Percentiles rank a stretch among this genome's conserved stretches.
These are phyloP conservation scores for Oxyruncus cristatus DNA, from an alignment of 2,113 vertebrate species.

Conservation along the genomic window DNA sequence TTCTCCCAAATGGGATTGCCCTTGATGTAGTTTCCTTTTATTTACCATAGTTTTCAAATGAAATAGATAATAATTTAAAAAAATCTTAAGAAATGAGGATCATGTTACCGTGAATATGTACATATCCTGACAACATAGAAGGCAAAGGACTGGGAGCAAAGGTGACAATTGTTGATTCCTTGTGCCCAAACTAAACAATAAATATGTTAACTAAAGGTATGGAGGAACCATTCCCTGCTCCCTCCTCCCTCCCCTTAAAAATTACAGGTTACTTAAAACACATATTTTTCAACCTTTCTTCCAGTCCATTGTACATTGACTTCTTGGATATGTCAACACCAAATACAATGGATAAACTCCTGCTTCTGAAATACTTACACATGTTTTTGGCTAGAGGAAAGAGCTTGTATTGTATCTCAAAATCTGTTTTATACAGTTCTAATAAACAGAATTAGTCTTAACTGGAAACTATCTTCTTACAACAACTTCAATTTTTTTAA, in stretches of 20 bases:
- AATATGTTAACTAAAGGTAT: background rate
- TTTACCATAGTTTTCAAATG: background rate
- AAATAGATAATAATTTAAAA: background rate
- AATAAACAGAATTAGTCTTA: background rate
- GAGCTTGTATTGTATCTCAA: background rate
- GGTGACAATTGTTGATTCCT: fast-evolving
- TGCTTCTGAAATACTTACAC: background rate
- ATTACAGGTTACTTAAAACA: background rate
- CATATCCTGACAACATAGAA: background rate
- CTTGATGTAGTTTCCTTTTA: background rate
- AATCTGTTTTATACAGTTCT: background rate
- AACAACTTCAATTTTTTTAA: background rate
- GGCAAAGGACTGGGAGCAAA: background rate
- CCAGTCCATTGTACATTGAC: background rate
- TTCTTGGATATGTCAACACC: background rate
- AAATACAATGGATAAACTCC: background rate
- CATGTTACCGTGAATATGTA: background rate
- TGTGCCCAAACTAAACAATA: background rate
- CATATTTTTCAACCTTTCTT: background rate
- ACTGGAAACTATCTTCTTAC: background rate
- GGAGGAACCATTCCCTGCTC: background rate
- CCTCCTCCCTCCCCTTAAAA: background rate
- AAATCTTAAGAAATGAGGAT: background rate
- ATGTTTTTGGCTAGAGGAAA: background rate
- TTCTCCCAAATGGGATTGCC: background rate